phyloP scores from a whole-genome alignment of 2,888 invertebrate genomes.

The Poecilus cupreus region DNA sequence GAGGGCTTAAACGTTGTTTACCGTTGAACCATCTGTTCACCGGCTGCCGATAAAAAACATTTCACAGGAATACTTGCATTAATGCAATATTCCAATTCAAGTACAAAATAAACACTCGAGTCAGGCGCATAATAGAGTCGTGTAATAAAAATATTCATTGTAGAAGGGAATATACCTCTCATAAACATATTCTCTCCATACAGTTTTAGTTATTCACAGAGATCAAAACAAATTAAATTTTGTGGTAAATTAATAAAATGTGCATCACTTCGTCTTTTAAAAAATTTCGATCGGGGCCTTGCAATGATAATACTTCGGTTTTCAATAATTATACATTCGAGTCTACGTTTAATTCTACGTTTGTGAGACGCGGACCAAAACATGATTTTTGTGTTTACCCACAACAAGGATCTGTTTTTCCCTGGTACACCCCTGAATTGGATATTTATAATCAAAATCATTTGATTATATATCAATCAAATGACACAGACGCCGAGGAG shows the following conservation, averaged over 20 bases:
- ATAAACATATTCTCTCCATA: not conserved
- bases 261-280: slow-evolving; percentile 11
- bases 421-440: slow-evolving; percentile 47
- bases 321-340: not conserved
- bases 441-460: slow-evolving; percentile 52
- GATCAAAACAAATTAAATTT: not conserved
- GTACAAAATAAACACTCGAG: not conserved
- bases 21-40: not conserved
- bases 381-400: slow-evolving; percentile 17
- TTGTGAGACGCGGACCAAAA: not conserved
- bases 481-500: not conserved
- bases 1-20: not conserved
- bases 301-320: not conserved
- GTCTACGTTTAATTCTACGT: not conserved
- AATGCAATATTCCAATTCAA: not conserved
- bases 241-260: not conserved
- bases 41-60: slow-evolving; percentile 15
- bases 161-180: not conserved
- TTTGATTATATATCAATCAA: slow-evolving; percentile 33
- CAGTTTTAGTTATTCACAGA: not conserved
- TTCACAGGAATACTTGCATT: not conserved
- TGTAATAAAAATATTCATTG: not conserved
- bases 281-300: slow-evolving; percentile 1
- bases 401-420: slow-evolving; percentile 5
- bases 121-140: not conserved